These are phyloP conservation scores for Nothoprocta pentlandii DNA, from an alignment of 2,113 vertebrate species.

Conservation along the genomic window DNA sequence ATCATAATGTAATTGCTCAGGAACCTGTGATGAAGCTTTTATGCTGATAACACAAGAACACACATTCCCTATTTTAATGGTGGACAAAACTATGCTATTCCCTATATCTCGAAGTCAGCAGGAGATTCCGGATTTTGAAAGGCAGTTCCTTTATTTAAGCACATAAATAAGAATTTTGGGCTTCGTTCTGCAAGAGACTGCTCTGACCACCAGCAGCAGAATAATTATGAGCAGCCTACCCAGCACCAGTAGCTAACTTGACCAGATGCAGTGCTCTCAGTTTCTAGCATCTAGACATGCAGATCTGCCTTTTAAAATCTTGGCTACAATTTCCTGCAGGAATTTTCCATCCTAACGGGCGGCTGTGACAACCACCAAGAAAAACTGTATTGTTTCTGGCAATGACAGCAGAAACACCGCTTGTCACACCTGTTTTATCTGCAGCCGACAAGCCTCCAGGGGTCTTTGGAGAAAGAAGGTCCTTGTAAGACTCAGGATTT, in stretches of 20 bases:
- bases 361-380: not conserved
- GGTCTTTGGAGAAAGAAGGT: not conserved
- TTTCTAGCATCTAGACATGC: not conserved
- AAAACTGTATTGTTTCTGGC: not conserved
- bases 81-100: not conserved
- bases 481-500: not conserved
- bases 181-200: not conserved
- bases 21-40: not conserved
- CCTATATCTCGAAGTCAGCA: not conserved
- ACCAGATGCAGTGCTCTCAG: not conserved
- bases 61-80: not conserved
- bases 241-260: not conserved
- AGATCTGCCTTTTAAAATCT: not conserved
- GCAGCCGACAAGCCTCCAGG: not conserved
- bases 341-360: not conserved
- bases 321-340: not conserved
- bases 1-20: not conserved
- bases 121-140: not conserved
- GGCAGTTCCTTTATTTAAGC: not conserved
- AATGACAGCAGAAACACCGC: not conserved
- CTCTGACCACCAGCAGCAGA: not conserved
- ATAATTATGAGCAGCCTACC: not conserved
- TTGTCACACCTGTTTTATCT: not conserved
- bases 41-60: not conserved
- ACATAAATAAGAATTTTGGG: not conserved